A percentile compares a stretch with the other conserved stretches of the same genome.
Evolutionary conservation across 2,888 invertebrate species (phyloP).

Genomic region (Amphiduros pacificus): DNA sequence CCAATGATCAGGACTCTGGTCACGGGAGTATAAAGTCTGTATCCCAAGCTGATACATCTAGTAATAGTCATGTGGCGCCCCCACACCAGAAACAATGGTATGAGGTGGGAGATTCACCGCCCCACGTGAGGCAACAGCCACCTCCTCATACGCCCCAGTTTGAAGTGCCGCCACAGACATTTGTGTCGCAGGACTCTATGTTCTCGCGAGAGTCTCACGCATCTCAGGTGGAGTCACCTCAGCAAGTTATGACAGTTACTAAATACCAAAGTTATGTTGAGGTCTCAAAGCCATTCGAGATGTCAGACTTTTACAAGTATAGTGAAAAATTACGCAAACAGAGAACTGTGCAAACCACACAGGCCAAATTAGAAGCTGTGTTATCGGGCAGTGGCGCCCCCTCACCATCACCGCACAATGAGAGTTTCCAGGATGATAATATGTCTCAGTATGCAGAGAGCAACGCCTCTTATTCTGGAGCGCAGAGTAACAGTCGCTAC

Average conservation of each 20-base stretch:
- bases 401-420: background rate
- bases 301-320: slow-evolving; percentile 97
- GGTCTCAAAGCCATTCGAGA: slow-evolving; percentile 94
- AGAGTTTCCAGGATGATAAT: background rate
- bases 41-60: too few species aligned
- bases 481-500: background rate
- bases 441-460: too few species aligned
- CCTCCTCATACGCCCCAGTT: slow-evolving; percentile 21
- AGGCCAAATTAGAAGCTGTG: slow-evolving; percentile 13
- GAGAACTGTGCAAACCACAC: slow-evolving; percentile 13
- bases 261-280: slow-evolving; percentile 69
- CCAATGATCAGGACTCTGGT: background rate
- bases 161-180: slow-evolving; percentile 17
- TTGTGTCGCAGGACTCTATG: slow-evolving; percentile 1
- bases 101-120: background rate
- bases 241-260: slow-evolving; percentile 20
- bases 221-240: background rate
- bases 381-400: slow-evolving; percentile 8
- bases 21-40: too few species aligned
- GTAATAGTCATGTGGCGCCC: background rate
- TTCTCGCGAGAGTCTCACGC: background rate
- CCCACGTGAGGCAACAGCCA: slow-evolving; percentile 8
- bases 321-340: slow-evolving; percentile 87
- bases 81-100: background rate
- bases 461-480: too few species aligned